These are phyloP conservation scores for Leguminivora glycinivorella DNA, from an alignment of 1,140 invertebrate genomes.

Conservation along the genomic window DNA sequence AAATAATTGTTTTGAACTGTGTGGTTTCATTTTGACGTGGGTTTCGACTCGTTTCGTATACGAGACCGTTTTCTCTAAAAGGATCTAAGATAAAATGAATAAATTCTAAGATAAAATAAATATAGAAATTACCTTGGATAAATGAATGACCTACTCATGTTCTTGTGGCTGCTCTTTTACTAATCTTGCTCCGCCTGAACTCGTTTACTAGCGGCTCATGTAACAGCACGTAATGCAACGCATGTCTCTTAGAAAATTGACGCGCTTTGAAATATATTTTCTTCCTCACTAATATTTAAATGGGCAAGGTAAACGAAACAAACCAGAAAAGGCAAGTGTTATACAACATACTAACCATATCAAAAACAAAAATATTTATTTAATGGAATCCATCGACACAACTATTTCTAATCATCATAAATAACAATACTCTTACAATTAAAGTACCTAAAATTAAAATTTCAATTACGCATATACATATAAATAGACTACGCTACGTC, in stretches of 20 bases:
- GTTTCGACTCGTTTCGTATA: background rate
- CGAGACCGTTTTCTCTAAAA: background rate
- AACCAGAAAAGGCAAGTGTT: background rate
- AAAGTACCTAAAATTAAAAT: constrained; percentile 53
- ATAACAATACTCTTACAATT: constrained; percentile 53
- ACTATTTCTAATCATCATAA: constrained; percentile 41
- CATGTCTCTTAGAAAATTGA: no score
- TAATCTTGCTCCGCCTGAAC: no score
- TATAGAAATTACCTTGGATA: no score
- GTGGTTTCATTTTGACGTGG: constrained; percentile 40
- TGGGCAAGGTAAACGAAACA: background rate
- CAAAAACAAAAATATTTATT: constrained; percentile 54
- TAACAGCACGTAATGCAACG: no score
- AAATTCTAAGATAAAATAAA: no score
- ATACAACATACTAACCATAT: background rate
- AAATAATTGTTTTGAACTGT: constrained; percentile 73
- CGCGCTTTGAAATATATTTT: no score
- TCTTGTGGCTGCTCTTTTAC: no score
- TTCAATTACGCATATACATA: constrained; percentile 54
- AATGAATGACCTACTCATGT: no score
- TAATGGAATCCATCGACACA: constrained; percentile 58
- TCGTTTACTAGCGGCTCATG: no score
- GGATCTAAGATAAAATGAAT: no score
- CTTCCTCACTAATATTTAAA: no score
- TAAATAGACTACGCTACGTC: constrained; percentile 29